A percentile compares a stretch with the other conserved stretches of the same genome.
Evolutionary conservation across 2,113 vertebrate genomes (phyloP).

Genomic region (Esox niger): DNA sequence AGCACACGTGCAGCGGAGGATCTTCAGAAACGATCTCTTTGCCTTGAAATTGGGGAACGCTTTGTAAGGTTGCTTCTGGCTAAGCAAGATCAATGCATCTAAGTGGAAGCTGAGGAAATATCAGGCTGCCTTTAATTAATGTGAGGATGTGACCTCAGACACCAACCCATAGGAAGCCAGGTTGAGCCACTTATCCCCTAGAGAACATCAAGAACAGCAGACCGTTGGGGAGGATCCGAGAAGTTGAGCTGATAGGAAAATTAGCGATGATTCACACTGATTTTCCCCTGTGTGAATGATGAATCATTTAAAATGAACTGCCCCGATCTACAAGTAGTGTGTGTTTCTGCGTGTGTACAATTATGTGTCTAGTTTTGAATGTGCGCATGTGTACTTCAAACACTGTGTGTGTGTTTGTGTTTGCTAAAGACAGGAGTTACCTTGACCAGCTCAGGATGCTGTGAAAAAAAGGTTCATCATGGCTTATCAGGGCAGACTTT

Average conservation of each 20-base stretch:
- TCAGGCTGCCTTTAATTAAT: slow-evolving; percentile 70
- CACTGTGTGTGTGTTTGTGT: not conserved
- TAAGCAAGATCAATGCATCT: slow-evolving; percentile 64
- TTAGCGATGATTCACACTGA: slow-evolving; percentile 58
- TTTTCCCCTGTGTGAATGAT: slow-evolving; percentile 33
- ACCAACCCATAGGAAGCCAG: slow-evolving; percentile 65
- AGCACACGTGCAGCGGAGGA: slow-evolving; percentile 11
- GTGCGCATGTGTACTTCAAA: not conserved
- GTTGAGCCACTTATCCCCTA: slow-evolving; percentile 69
- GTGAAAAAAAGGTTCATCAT: slow-evolving; percentile 51
- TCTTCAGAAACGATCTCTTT: slow-evolving; percentile 23
- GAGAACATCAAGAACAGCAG: slow-evolving; percentile 58
- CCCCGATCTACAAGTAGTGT: slow-evolving; percentile 33
- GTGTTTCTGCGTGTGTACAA: slow-evolving; percentile 1
- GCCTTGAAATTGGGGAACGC: slow-evolving; percentile 35
- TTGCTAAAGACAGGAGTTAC: slow-evolving; percentile 14
- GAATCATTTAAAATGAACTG: slow-evolving; percentile 52
- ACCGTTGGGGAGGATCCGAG: slow-evolving; percentile 49
- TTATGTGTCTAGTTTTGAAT: not conserved
- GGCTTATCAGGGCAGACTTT: slow-evolving; percentile 57
- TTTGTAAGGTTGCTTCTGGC: slow-evolving; percentile 49
- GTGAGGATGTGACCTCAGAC: slow-evolving; percentile 77
- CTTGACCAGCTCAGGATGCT: slow-evolving; percentile 48
- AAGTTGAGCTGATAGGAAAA: slow-evolving; percentile 67
- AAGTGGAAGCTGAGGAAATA: slow-evolving; percentile 40